Conservation (phyloP, 2,888 invertebrate species). For the Drosophila melanocephala region DNA sequence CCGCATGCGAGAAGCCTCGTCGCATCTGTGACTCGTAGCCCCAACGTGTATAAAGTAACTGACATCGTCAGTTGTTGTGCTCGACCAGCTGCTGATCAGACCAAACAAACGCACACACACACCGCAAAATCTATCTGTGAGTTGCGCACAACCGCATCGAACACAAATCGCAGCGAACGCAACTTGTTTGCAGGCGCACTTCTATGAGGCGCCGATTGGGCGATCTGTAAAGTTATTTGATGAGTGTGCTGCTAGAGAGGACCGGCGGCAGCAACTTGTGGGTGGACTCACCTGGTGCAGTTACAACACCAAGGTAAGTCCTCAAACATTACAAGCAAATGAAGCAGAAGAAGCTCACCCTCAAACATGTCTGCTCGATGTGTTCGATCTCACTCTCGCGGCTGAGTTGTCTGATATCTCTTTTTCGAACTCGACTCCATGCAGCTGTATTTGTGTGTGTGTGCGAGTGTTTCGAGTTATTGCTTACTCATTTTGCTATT, state of each 20-base stretch:
- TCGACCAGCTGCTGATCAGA: conserved; percentile 57
- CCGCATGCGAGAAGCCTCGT: conserved; percentile 11
- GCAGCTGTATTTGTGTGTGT: conserved; percentile 38
- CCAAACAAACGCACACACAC: conserved; percentile 21
- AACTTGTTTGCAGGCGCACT: conserved; percentile 29
- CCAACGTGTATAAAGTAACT: conserved; percentile 72
- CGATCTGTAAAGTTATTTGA: neutral
- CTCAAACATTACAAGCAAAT: neutral
- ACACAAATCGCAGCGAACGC: conserved; percentile 40
- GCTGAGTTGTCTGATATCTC: conserved; percentile 25
- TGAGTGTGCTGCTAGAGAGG: neutral
- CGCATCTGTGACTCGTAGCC: conserved; percentile 59
- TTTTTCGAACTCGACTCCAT: conserved; percentile 59
- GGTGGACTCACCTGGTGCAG: conserved; percentile 14
- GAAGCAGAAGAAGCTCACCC: neutral
- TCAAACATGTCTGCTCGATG: conserved; percentile 13
- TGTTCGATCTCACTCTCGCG: conserved; percentile 24
- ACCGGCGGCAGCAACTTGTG: conserved; percentile 8
- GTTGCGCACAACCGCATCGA: conserved; percentile 25
- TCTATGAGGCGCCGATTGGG: conserved; percentile 1
- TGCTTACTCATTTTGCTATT: conserved; percentile 54
- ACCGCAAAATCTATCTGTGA: conserved; percentile 4
- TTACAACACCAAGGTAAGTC: neutral
- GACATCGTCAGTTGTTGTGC: conserved; percentile 53
- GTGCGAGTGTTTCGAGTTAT: conserved; percentile 35